Evolutionary conservation across 2,797 vertebrate species (phyloP).

Genomic region (Brachymystax lenok): DNA sequence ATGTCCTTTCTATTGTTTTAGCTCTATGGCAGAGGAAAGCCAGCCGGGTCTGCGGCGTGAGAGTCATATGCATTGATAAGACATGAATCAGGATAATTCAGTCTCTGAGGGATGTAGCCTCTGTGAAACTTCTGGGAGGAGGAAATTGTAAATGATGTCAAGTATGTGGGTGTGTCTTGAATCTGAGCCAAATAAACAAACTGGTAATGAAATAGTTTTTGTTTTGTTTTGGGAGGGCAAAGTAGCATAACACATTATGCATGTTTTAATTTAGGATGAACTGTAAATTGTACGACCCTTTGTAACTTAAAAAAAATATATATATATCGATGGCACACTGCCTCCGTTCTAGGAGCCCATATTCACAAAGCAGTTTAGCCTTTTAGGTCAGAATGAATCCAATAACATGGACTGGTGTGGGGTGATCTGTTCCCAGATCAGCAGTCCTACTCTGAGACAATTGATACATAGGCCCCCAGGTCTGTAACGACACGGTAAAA

Average conservation of each 20-base stretch:
- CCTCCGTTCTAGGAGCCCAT: conserved; percentile 18
- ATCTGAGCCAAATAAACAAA: no score
- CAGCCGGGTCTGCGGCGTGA: conserved; percentile 16
- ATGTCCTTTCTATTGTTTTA: background rate
- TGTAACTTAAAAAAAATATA: conserved; percentile 26
- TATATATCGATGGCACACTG: conserved; percentile 8
- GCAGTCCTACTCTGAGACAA: no score
- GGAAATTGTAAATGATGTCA: background rate
- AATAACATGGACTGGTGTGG: no score
- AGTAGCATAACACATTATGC: background rate
- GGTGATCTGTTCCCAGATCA: no score
- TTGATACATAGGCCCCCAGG: background rate
- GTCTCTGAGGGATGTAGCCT: background rate
- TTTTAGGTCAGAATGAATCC: no score
- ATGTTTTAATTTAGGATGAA: background rate
- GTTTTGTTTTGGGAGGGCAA: no score
- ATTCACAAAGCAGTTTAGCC: no score
- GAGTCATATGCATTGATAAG: conserved; percentile 9
- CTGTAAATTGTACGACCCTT: conserved; percentile 28
- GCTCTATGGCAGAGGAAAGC: background rate
- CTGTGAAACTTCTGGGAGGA: background rate
- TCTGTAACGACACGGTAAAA: conserved; percentile 21
- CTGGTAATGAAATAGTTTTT: background rate
- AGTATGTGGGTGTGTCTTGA: background rate
- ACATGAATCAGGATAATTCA: background rate